Base-by-base conservation (phyloP, 2,113 vertebrate species). In the Callorhinus ursinus region DNA sequence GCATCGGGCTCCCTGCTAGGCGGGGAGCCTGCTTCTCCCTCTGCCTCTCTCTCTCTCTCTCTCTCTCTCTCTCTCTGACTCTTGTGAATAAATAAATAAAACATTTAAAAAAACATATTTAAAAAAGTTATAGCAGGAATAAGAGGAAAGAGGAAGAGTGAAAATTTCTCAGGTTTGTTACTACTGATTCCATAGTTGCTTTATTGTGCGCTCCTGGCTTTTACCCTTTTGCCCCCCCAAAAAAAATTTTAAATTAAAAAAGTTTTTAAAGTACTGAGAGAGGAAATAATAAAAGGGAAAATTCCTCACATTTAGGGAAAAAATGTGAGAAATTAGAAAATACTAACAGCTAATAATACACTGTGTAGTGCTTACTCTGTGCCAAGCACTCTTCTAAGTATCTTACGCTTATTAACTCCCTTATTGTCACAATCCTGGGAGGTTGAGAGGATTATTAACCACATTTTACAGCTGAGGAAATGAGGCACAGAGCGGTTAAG, bases 401-500 rank as follows among this genome's bases (percentile, higher is more conserved):
- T 46, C 90, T 31, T 16, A 28, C 22, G 36, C 19, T 67, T 63
- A 67, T 7, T 69, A 82, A 65, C 12, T 79, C 28, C 65, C 53
- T 95, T 71, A 61, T 72, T 90, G 57, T 93, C 74, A 82, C 71
- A 88, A 49, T 57, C 24, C 81, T 91, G 7, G 15, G 33, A 74
- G 39, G 21, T 24, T 46, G 10, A 49, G 42, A 81, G 2, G 31
- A 71, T 87, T 67, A 83, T 33, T 77, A 67, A 95, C 31, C 71
- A 92, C 65, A 28, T 46, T 94, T 96, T 26, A 57, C 24, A 89
- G 22, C 19, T n/a, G 18, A 90, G 28, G 21, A 86, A 57, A 96
- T 74, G 53, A 95, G 77, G 87, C 65, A 71, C 63, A 93, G 92
- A 95, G 57, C 69, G n/a, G 51, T 33, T 76, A 74, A 49, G 65